A percentile compares a stretch with the other conserved stretches of the same genome.
Evolutionary conservation across 2,888 invertebrate genomes (phyloP).

Genomic region (Proisotoma minuta): DNA sequence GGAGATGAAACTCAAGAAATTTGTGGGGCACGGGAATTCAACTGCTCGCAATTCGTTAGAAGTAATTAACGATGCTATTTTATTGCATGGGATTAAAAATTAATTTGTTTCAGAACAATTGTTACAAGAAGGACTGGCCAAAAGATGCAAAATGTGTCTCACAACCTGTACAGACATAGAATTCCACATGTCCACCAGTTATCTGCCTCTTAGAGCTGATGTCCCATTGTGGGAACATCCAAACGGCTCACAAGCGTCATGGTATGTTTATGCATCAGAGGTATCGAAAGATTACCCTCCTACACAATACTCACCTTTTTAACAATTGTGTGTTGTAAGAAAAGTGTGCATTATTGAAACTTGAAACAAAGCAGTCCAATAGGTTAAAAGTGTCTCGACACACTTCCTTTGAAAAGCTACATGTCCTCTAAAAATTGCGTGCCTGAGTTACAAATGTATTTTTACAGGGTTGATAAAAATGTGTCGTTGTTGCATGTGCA

Average conservation of each 20-base stretch:
- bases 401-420: no score
- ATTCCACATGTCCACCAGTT: constrained; percentile 24
- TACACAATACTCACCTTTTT: no score
- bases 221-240: background rate
- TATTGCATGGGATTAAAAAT: no score
- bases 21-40: constrained; percentile 36
- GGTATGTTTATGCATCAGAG: no score
- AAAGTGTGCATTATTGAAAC: no score
- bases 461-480: constrained; percentile 35
- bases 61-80: no score
- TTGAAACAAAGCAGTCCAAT: no score
- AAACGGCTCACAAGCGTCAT: background rate
- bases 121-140: background rate
- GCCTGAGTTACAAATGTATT: no score
- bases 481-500: constrained; percentile 40
- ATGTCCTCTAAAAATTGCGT: no score
- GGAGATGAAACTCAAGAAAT: constrained; percentile 27
- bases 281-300: no score
- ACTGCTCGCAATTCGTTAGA: constrained; percentile 34
- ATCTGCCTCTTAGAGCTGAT: constrained; percentile 9
- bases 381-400: no score
- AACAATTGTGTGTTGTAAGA: no score
- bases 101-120: constrained; percentile 1
- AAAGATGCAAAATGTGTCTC: constrained; percentile 21
- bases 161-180: constrained; percentile 37